Evolutionary conservation across 2,113 vertebrate genomes (phyloP), one percentile per base, ranked within the genome.

Genomic region (Octodon degus): DNA sequence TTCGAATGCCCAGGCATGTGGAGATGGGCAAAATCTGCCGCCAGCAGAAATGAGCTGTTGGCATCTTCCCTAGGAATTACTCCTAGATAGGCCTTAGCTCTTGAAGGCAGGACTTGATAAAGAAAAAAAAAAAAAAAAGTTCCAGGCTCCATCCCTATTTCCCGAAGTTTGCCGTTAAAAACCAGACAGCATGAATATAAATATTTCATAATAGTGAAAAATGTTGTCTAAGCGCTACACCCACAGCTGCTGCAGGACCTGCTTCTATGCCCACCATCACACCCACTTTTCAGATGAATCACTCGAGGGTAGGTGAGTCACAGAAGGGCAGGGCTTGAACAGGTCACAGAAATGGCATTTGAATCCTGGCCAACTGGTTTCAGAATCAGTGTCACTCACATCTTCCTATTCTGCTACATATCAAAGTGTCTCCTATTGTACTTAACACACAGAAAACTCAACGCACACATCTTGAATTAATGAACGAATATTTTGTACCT

Each of bases 1-100:
- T 89, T 90, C 86, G 85, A 95, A 97, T 90, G 96, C 95, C 96
- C 62, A 53, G 53, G 81, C 5, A 12, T 86, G 90, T 84, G 32
- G 70, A 65, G 88, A 97, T 50, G 92, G 82, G 82, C 50, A 47
- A 89, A 91, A 89, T 62, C 84, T 92, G 93, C 88, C 92, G 93
- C 6, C 27, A 77, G 85, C 87, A 92, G 79, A 82, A 86, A 53
- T 60, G 92, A 95, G 77, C 77, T 13, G 60, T 93, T 62, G 25
- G 72, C 65, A 80, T n/a, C 85, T 43, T 86, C 62, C 27, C 0
- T 11, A 55, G 74, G 43, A 76, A 80, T 22, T 40, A 24, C 89
- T 70, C 60, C 63, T 84, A 20, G 6, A 77, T 50, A 58, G 0
- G 4, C 40, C 89, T 90, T 72, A 5, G 40, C 67, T 19, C 60